A percentile compares a stretch with the other conserved stretches of the same genome.
Conservation (phyloP, 2,113 vertebrate genomes). For the Sturnus vulgaris region DNA sequence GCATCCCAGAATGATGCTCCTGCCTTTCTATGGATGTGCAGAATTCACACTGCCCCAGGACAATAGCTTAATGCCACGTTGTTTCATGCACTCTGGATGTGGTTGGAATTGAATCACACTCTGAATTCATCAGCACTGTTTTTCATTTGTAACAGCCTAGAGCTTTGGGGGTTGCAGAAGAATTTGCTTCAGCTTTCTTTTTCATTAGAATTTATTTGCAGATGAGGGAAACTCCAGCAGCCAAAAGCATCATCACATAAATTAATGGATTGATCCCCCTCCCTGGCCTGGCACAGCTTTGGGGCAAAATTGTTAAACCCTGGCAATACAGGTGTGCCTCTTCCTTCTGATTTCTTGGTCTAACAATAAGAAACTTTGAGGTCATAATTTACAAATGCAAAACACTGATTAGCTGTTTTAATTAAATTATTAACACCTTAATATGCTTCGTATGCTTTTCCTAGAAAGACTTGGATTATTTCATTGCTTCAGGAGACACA, state of each 20-base stretch:
- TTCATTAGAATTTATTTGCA: slow-evolving; percentile 36
- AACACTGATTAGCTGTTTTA: slow-evolving; percentile 1
- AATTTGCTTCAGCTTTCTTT: slow-evolving; percentile 44
- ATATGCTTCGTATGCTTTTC: neutral
- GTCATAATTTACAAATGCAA: slow-evolving; percentile 6
- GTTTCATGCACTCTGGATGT: neutral
- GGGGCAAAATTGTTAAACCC: neutral
- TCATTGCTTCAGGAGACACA: neutral
- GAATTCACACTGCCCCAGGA: neutral
- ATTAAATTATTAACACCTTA: slow-evolving; percentile 13
- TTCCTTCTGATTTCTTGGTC: neutral
- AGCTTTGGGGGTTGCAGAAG: slow-evolving; percentile 35
- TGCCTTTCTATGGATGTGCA: neutral
- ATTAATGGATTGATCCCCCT: slow-evolving; percentile 9
- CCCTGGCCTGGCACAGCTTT: slow-evolving; percentile 3
- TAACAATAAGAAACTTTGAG: slow-evolving; percentile 4
- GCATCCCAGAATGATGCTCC: neutral
- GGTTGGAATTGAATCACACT: neutral
- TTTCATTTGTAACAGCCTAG: slow-evolving; percentile 19
- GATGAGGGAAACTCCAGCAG: slow-evolving; percentile 17
- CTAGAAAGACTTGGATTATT: neutral
- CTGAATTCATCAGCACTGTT: slow-evolving; percentile 1
- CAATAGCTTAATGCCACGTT: neutral
- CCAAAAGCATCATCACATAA: neutral
- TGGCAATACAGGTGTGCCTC: neutral